phyloP scores from a whole-genome alignment of 2,888 invertebrate genomes.

The Ceraclea dissimilis region DNA sequence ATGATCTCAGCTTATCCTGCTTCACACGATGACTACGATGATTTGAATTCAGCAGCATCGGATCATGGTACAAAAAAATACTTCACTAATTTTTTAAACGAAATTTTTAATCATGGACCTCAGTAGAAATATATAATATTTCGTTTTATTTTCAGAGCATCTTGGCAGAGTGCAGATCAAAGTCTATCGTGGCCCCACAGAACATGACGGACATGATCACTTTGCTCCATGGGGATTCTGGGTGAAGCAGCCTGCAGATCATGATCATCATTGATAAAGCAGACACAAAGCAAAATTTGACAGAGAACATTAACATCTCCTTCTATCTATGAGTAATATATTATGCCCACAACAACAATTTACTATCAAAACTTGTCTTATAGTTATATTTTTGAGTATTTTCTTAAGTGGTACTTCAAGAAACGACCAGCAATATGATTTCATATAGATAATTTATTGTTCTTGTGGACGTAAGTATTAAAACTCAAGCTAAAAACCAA shows the following conservation, averaged over 20 bases:
- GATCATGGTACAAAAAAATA: conserved; percentile 15
- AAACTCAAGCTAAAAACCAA: no score
- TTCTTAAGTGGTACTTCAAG: no score
- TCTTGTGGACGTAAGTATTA: no score
- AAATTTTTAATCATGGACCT: no score
- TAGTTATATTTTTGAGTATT: no score
- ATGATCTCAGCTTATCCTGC: conserved; percentile 15
- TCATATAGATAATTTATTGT: no score
- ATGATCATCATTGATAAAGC: conserved; percentile 34
- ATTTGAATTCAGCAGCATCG: conserved; percentile 23
- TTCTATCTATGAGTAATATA: no score
- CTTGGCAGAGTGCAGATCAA: conserved; percentile 63
- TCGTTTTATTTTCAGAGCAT: conserved; percentile 32
- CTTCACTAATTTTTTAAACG: no score
- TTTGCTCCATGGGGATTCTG: conserved; percentile 68
- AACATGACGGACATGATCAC: conserved; percentile 46
- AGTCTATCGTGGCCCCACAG: conserved; percentile 64
- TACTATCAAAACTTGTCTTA: no score
- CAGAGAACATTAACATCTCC: not conserved
- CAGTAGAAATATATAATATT: no score
- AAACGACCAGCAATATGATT: no score
- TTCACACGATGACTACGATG: conserved; percentile 24
- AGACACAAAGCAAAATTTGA: not conserved
- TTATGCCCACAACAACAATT: no score
- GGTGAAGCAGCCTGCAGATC: conserved; percentile 63